Conservation (phyloP, 2,113 vertebrate species). For the Myrmecophaga tridactyla region DNA sequence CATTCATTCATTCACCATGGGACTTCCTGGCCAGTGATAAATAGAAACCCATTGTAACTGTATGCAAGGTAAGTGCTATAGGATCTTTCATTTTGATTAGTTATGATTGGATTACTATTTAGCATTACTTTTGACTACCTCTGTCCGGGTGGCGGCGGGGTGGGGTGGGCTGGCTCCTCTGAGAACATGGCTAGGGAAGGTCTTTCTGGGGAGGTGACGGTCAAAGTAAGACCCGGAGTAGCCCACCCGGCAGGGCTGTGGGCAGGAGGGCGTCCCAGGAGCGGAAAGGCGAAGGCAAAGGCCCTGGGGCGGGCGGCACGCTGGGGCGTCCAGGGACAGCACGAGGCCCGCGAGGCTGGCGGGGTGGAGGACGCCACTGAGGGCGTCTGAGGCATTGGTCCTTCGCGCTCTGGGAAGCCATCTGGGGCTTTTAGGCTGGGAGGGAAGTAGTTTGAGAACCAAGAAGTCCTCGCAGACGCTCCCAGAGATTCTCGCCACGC, state of each 20-base stretch:
- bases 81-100: background rate
- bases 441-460: background rate
- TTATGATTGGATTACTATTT: background rate
- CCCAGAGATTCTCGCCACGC: background rate
- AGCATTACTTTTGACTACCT: background rate
- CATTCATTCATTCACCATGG: rapidly evolving
- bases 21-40: background rate
- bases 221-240: background rate
- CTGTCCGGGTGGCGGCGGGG: background rate
- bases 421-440: background rate
- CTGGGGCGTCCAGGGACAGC: background rate
- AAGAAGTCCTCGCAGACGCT: background rate
- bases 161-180: background rate
- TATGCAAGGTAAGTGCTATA: background rate
- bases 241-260: background rate
- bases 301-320: background rate
- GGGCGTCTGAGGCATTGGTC: background rate
- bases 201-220: background rate
- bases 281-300: background rate
- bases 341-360: background rate
- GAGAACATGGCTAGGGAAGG: background rate
- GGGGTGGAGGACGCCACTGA: rapidly evolving
- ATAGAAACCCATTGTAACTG: background rate
- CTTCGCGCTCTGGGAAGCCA: background rate
- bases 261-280: too few species aligned